Base-by-base conservation (phyloP, 2,113 vertebrate species). In the Aythya baeri region DNA sequence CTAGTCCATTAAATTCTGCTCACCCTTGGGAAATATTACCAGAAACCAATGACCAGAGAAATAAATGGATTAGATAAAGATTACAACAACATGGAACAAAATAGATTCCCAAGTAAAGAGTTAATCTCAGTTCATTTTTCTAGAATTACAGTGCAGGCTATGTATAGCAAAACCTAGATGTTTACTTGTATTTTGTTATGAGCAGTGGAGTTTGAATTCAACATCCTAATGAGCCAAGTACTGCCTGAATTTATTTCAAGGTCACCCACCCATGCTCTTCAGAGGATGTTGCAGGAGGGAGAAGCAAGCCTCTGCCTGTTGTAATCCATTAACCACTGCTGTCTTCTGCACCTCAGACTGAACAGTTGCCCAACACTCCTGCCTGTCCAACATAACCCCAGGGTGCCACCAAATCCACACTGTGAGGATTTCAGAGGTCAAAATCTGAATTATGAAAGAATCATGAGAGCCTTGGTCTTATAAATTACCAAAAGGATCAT, bases 221-320 rank as follows among this genome's bases (percentile, higher is more conserved):
- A 52, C 36, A 71, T 27, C 15, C 5, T 50, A 78, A 79, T 0
- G 0, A 13, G 10, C 20, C 23, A 54, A 21, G 7, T 14, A 41
- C 10, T 46, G 27, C 61, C 23, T 43, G 29, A 82, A 75, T 1
- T 46, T 78, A 68, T 11, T 61, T 73, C 54, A 78, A 72, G 46
- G 25, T 72, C 70, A 82, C 8, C 46, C 57, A 49, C 15, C 32
- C 23, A 6, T 32, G 7, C 17, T 44, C 32, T 68, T 57, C 9
- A 81, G 46, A 66, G 22, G 46, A 38, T 87, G 43, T 15, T n/a
- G 32, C 1, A 1, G 15, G 8, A 79, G 18, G 43, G 5, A 78
- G 20, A 20, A 75, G 50, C 9, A 86, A 91, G 31, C 3, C 7
- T 4, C 73, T 81, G 13, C 9, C 61, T 85, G 13, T 15, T 76